Base-by-base conservation (phyloP, 2,797 vertebrate species). In the Dallia pectoralis region DNA sequence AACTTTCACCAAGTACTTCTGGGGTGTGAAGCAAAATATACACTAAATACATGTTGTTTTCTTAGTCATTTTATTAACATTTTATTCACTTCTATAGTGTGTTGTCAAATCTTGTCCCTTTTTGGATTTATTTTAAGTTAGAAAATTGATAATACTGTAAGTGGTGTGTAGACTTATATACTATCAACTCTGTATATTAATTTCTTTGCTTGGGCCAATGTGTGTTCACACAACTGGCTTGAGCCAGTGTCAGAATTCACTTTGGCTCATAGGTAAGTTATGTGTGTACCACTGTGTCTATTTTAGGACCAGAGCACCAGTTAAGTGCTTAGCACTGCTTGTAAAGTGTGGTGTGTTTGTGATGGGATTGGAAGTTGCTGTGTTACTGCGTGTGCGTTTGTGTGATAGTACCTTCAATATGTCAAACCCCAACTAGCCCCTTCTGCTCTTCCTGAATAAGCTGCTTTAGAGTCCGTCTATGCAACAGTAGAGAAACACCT, bases 281-380 rank as follows among this genome's bases (percentile, higher is more conserved):
- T 81, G 71, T 85, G 51, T 40, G 33, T 56, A 77, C 76, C 77
- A 69, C 79, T 62, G 0, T 27, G 62, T 81, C 84, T 93, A 90
- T 91, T 91, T 90, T 84, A 78, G 86, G 85, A 82, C 74, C 75
- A 44, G 74, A 69, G 64, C 70, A 84, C 86, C 70, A 75, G 89
- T 85, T 90, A 90, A 87, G 86, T 74, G 14, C 40, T 40, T 12
- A 73, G 73, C 78, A 79, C 32, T 48, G 65, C 81, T 78, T 78
- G 72, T 49, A 79, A 76, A 76, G 80, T 71, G 67, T 71, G 70
- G 75, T 78, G 85, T 85, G 80, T 70, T 70, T 81, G 74, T 70
- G 61, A 53, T 76, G 9, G 77, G 66, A 72, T 61, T 69, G 49
- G 18, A n/a, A 19, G 49, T 53, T 19, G 51, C n/a, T 53, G 51